Conservation (phyloP, 2,113 vertebrate species). For the Dasyornis broadbenti region DNA sequence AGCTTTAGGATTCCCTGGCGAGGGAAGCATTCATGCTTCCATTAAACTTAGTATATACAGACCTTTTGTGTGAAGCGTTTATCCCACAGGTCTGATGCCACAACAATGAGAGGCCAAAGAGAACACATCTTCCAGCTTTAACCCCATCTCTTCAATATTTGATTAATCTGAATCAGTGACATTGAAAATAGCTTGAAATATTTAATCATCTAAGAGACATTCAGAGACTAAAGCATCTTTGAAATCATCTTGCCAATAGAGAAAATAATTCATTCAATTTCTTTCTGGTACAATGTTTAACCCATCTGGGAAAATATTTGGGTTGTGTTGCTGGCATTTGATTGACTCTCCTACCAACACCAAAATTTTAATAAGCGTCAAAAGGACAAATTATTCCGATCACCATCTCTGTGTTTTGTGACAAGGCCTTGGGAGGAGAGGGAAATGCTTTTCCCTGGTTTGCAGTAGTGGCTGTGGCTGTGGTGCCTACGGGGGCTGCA, state of each 20-base stretch:
- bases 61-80: not conserved
- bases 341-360: not conserved
- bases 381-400: not conserved
- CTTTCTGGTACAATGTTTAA: not conserved
- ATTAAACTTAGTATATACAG: not conserved
- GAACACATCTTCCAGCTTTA: not conserved
- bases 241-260: not conserved
- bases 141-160: not conserved
- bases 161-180: not conserved
- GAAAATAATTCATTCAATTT: not conserved
- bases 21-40: not conserved
- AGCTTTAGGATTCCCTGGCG: not conserved
- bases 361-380: not conserved
- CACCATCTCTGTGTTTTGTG: not conserved
- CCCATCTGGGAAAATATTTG: conserved; percentile 20
- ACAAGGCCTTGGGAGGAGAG: not conserved
- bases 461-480: not conserved
- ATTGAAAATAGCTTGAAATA: conserved; percentile 1
- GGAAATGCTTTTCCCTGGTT: not conserved
- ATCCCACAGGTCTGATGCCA: not conserved
- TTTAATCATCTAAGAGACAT: not conserved
- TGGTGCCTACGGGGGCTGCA: not conserved
- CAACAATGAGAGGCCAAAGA: not conserved
- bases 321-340: not conserved
- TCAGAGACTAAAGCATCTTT: not conserved